These are phyloP conservation scores for Drosophila melanica DNA, from an alignment of 1,140 invertebrate genomes.

Conservation along the genomic window DNA sequence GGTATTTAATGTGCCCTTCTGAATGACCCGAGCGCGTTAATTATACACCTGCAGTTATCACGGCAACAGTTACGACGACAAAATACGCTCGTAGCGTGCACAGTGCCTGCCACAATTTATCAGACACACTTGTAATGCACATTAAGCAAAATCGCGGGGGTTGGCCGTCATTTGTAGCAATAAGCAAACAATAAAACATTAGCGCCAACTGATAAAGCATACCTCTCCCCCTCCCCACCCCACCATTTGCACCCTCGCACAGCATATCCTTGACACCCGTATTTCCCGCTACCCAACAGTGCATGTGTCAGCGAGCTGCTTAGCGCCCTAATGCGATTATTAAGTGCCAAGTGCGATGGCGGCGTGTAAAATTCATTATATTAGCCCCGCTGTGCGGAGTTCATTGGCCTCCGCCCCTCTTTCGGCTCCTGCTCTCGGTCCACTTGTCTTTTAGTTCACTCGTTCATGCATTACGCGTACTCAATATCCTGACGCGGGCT, in stretches of 20 bases:
- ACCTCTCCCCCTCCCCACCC: not conserved
- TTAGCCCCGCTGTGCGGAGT: slow-evolving; percentile 43
- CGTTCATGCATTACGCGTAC: slow-evolving; percentile 77
- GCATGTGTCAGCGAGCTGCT: slow-evolving; percentile 71
- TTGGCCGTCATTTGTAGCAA: slow-evolving; percentile 63
- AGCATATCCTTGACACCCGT: too few relatives aligned
- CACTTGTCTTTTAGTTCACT: slow-evolving; percentile 32
- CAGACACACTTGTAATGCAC: slow-evolving; percentile 25
- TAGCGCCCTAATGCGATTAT: slow-evolving; percentile 79
- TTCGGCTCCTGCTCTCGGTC: too few relatives aligned
- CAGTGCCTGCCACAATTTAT: slow-evolving; percentile 19
- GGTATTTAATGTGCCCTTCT: slow-evolving; percentile 5
- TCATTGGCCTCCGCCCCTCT: slow-evolving; percentile 37
- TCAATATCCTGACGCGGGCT: slow-evolving; percentile 64
- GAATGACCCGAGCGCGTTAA: slow-evolving; percentile 33
- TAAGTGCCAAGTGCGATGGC: slow-evolving; percentile 77
- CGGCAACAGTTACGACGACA: not conserved
- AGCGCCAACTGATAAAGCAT: slow-evolving; percentile 61
- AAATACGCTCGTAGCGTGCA: not conserved
- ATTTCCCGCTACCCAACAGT: not conserved
- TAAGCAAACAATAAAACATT: slow-evolving; percentile 79
- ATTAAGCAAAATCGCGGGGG: slow-evolving; percentile 22
- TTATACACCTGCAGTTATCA: slow-evolving; percentile 43
- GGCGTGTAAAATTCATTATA: slow-evolving; percentile 80
- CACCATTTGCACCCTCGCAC: slow-evolving; percentile 14